Evolutionary conservation across 2,888 invertebrate species (phyloP).

Genomic region (Eilema griseolum): DNA sequence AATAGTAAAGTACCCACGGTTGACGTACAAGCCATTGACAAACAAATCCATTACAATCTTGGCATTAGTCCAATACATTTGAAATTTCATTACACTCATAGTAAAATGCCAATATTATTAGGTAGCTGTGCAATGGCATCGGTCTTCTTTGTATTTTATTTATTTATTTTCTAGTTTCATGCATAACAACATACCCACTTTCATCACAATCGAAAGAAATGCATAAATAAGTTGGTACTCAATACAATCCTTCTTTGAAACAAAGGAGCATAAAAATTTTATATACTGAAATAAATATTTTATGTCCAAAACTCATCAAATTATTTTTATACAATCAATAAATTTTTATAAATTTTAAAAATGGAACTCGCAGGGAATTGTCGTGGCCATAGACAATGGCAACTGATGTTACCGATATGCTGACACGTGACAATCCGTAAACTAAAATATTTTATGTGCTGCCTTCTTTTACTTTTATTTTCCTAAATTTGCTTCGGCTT

Average conservation of each 20-base stretch:
- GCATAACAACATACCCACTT: neutral
- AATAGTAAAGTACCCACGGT: conserved; percentile 15
- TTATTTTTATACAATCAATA: neutral
- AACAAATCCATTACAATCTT: conserved; percentile 9
- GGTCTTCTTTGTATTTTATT: neutral
- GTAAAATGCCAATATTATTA: conserved; percentile 1
- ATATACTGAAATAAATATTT: neutral
- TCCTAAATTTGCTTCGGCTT: too few species aligned
- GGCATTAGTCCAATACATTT: conserved; percentile 10
- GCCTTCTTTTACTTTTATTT: too few species aligned
- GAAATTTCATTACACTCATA: neutral
- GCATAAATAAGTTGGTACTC: neutral
- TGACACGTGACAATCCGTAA: too few species aligned
- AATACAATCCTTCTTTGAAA: neutral
- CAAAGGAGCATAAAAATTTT: neutral
- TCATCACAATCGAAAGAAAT: neutral
- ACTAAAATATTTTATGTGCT: too few species aligned
- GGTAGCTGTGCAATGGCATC: too few species aligned
- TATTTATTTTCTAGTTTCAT: neutral
- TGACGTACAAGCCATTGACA: conserved; percentile 12
- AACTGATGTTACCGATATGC: too few species aligned
- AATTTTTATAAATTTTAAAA: too few species aligned
- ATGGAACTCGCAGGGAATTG: too few species aligned
- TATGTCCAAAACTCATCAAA: neutral
- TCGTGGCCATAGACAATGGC: too few species aligned